Base-by-base conservation (phyloP, 1,140 invertebrate genomes). In the Diabrotica virgifera region DNA sequence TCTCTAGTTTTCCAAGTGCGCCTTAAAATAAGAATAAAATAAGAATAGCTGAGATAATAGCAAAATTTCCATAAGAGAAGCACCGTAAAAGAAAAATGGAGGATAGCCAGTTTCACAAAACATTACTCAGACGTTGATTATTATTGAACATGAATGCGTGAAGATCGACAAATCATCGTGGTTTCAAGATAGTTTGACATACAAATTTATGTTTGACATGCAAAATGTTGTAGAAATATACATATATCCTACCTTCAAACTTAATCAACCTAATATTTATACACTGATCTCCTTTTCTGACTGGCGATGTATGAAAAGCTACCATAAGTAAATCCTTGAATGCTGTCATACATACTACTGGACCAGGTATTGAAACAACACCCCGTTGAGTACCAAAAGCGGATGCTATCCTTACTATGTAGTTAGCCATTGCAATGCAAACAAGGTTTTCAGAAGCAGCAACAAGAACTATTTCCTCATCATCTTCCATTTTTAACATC, bases 311-410 rank as follows among this genome's bases (percentile, higher is more conserved):
- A 77, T 96, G 94, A 79, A 92, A 97, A 35, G 91, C 86, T 7
- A 94, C 81, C 57, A 94, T 74, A 8, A 98, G 75, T 52, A 87
- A 84, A 69, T 90, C 85, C 69, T 86, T 86, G 72, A 85, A 83
- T 0, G 86, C 90, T 64, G 87, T 81, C 14, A 83, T 67, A 0
- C 75, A 72, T 5, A 96, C 85, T 13, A 92, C 80, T 24, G 87
- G 85, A 11, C 94, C 94, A 0, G 91, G 88, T 11, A 94, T 75
- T 24, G 84, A 84, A 59, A 94, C 77, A 4, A 91, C 84, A 79
- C 93, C 89, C 77, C 89, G 85, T 80, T 98, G 96, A 0, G 91
- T 87, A 12, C 96, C 96, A 77, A 89, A 87, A 6, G 92, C 80
- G 6, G 90, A 91, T 77, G 91, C 96, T n/a, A 98, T 76, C 38